These are phyloP conservation scores for Amblyjoppa fuscipennis DNA, from an alignment of 2,888 invertebrate species.

Conservation along the genomic window DNA sequence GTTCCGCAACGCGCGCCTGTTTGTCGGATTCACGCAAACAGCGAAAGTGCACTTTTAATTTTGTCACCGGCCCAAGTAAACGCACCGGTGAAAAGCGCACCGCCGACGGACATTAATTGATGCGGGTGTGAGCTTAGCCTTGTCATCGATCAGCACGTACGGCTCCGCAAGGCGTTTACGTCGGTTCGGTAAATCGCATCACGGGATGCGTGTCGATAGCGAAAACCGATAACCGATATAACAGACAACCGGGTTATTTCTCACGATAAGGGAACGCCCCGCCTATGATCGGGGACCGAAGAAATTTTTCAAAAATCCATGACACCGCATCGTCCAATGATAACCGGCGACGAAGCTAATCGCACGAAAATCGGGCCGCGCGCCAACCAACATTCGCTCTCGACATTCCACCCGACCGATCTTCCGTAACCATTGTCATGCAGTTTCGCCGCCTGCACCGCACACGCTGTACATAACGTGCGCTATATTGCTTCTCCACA, in stretches of 20 bases:
- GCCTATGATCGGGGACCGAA: conserved; percentile 7
- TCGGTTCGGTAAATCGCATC: conserved; percentile 29
- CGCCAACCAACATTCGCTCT: conserved; percentile 53
- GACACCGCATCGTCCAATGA: conserved; percentile 32
- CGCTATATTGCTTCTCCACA: background rate
- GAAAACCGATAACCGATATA: conserved; percentile 48
- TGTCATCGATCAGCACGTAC: conserved; percentile 53
- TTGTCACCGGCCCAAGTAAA: conserved; percentile 3
- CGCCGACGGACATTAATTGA: conserved; percentile 52
- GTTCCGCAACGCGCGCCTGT: background rate
- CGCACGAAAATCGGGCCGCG: conserved; percentile 53
- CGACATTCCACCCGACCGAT: conserved; percentile 11
- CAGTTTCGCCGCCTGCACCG: conserved; percentile 13
- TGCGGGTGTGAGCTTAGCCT: conserved; percentile 34
- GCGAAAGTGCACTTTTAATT: background rate
- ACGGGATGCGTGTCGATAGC: conserved; percentile 27
- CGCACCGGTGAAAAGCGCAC: conserved; percentile 16
- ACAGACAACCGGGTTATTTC: conserved; percentile 46
- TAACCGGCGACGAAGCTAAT: conserved; percentile 11
- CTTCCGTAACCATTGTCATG: conserved; percentile 33
- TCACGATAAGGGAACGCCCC: conserved; percentile 38
- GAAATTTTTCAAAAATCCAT: conserved; percentile 13
- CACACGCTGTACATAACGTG: background rate
- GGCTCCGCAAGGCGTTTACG: background rate
- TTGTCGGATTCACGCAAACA: background rate